Evolutionary conservation across 2,113 vertebrate species (phyloP), one percentile per base, ranked within the genome.

Genomic region (Athene cunicularia): DNA sequence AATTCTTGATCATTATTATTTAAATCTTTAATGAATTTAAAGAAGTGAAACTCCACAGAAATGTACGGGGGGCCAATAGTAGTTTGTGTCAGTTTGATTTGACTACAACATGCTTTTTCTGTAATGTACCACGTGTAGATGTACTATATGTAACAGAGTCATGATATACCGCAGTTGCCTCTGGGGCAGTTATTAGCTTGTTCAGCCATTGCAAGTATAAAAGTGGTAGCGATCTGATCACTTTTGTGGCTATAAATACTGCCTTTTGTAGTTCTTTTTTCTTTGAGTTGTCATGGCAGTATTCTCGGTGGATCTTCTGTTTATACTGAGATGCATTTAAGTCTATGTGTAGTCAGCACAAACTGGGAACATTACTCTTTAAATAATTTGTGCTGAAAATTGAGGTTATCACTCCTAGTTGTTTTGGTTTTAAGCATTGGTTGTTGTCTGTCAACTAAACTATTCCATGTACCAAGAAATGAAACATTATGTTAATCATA

Each of bases 261-360:
- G 11, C 66, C 33, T 80, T 83, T 55, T 67, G 35, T 75, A 62
- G 27, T 75, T 62, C 4, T 75, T 66, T 93, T 74, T 53, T 32
- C 50, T 94, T 59, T 56, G 32, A 82, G 43, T 85, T 94, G 33
- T 87, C 80, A 75, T 64, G 35, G 30, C 12, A 41, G n/a, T 91
- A 86, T 93, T 95, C 92, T 96, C 93, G 85, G 87, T 72, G 74
- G 92, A 73, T 82, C 60, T 93, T 90, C 63, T 93, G 68, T 64
- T 93, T 85, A n/a, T 81, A 81, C 60, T 64, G 68, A 84, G 43
- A 49, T 68, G 56, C 64, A 27, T 75, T 89, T 68, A 91, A 79
- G 32, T 82, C 52, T 75, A 8, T 27, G 12, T 27, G 12, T 58
- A 91, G 85, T 91, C 86, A 97, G 93, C 91, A 93, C 53, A 96